These are phyloP conservation scores for Pollenia labialis DNA, from an alignment of 2,888 invertebrate genomes.

Conservation along the genomic window DNA sequence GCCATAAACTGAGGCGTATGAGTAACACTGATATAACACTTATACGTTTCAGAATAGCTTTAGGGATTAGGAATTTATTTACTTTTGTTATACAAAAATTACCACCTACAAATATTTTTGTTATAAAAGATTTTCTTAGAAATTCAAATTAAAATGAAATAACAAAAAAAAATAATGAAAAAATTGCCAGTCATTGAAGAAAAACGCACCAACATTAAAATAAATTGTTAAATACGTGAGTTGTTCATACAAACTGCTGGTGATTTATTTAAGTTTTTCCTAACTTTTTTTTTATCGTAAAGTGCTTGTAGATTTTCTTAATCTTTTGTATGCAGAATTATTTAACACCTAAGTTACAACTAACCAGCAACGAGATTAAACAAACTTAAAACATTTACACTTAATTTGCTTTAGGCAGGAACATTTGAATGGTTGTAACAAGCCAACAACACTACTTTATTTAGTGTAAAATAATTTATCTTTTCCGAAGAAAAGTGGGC, in stretches of 20 bases:
- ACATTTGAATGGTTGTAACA: conserved; percentile 23
- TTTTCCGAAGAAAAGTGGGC: not conserved
- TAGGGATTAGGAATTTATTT: conserved; percentile 10
- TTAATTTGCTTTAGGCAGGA: conserved; percentile 36
- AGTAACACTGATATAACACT: conserved; percentile 34
- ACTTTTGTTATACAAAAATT: not conserved
- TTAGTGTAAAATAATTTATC: conserved; percentile 64
- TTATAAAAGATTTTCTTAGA: not conserved
- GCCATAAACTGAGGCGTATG: conserved; percentile 33
- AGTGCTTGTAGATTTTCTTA: not conserved
- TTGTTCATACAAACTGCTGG: conserved; percentile 23
- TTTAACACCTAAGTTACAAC: conserved; percentile 28
- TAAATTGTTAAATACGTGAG: conserved; percentile 54
- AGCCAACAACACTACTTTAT: conserved; percentile 58
- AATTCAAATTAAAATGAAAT: conserved; percentile 27
- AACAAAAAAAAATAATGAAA: conserved; percentile 30
- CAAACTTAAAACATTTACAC: conserved; percentile 49
- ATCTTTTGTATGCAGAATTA: not conserved
- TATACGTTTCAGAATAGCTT: conserved; percentile 18
- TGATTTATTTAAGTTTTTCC: conserved; percentile 30
- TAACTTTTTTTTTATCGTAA: not conserved
- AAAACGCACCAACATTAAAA: conserved; percentile 41
- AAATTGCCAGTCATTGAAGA: not conserved
- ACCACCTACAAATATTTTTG: not conserved
- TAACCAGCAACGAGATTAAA: not conserved